Percentiles rank a stretch among this genome's conserved stretches.
Evolutionary conservation across 2,113 vertebrate species (phyloP).

Genomic region (Nipponia nippon): DNA sequence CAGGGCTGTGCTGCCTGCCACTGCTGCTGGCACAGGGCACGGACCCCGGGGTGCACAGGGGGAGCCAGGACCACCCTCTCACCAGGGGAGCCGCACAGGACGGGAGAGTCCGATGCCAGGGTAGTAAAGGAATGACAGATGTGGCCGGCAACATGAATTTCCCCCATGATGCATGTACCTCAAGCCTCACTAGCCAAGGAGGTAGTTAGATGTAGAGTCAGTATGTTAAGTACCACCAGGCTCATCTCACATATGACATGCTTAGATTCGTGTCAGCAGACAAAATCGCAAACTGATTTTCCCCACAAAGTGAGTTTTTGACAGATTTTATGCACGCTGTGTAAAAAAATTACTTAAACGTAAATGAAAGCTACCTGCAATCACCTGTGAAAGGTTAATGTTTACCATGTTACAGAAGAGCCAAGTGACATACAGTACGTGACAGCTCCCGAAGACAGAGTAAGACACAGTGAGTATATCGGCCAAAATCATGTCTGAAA

Average conservation of each 20-base stretch:
- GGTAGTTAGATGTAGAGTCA: background rate
- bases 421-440: background rate
- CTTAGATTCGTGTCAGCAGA: background rate
- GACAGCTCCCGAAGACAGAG: background rate
- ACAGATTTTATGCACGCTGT: background rate
- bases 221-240: background rate
- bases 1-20: background rate
- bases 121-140: background rate
- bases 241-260: accelerated
- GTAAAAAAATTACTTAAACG: background rate
- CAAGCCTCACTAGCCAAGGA: background rate
- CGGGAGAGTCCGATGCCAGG: background rate
- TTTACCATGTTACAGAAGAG: background rate
- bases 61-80: background rate
- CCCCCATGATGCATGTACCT: accelerated
- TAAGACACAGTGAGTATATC: background rate
- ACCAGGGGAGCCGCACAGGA: background rate
- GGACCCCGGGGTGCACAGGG: accelerated
- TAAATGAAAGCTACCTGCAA: background rate
- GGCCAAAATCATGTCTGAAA: background rate
- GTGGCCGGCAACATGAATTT: background rate
- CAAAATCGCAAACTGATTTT: background rate
- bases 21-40: background rate
- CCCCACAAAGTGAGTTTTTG: background rate
- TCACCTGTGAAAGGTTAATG: background rate